phyloP scores from a whole-genome alignment of 1,140 invertebrate species.

The Nylanderia fulva region DNA sequence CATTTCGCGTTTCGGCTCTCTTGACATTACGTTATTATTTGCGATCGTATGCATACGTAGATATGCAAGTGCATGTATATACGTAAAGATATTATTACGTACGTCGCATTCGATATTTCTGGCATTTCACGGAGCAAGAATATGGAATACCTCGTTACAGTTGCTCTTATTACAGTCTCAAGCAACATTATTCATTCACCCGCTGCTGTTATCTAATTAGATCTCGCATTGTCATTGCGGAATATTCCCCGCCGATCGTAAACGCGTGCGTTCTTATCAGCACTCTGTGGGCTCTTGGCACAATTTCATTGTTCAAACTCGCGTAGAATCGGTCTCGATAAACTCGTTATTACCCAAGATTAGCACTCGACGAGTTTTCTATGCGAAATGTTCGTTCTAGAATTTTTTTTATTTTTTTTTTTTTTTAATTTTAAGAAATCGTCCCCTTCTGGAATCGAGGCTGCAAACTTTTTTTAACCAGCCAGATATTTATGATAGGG shows the following conservation, averaged over 20 bases:
- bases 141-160: slow-evolving; percentile 19
- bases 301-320: slow-evolving; percentile 5
- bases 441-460: background rate
- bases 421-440: background rate
- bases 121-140: slow-evolving; percentile 5
- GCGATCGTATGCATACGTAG: background rate
- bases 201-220: slow-evolving; percentile 46
- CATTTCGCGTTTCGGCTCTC: background rate
- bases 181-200: slow-evolving; percentile 51
- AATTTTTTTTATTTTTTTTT: background rate
- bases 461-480: background rate
- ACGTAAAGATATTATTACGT: background rate
- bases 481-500: no score
- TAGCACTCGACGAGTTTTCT: background rate
- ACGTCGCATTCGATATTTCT: slow-evolving; percentile 21
- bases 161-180: slow-evolving; percentile 2
- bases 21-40: slow-evolving; percentile 46
- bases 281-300: background rate
- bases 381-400: background rate
- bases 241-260: slow-evolving; percentile 9
- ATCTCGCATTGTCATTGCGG: slow-evolving; percentile 31
- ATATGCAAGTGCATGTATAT: background rate
- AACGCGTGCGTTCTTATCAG: slow-evolving; percentile 46
- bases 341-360: background rate
- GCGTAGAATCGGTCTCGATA: background rate